These are phyloP conservation scores for Hydrozoanthus gracilis DNA, from an alignment of 92 coral and sea anemone genomes.

Conservation along the genomic window DNA sequence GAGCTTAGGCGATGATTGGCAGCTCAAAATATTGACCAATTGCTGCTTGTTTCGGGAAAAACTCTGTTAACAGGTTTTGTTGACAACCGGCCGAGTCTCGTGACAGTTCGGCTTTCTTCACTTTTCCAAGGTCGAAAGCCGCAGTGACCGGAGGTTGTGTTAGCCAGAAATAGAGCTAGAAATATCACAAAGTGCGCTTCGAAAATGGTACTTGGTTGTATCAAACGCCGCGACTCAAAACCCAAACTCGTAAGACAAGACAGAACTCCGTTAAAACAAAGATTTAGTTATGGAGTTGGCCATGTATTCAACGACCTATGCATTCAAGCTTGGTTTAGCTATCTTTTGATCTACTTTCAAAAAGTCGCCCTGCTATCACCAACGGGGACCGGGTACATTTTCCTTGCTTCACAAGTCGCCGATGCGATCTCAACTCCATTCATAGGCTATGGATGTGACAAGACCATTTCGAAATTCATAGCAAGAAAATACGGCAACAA, in stretches of 20 bases:
- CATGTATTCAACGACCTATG: constrained; percentile 92
- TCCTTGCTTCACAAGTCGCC: constrained; percentile 81
- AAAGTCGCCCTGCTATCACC: constrained; percentile 78
- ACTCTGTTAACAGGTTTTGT: constrained; percentile 14
- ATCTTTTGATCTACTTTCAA: constrained; percentile 79
- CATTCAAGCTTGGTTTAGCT: constrained; percentile 93
- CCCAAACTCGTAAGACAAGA: constrained; percentile 57
- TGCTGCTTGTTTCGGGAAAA: not conserved
- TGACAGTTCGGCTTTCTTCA: constrained; percentile 32
- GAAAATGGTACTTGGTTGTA: constrained; percentile 1
- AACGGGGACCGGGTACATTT: constrained; percentile 74
- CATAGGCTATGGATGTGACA: constrained; percentile 88
- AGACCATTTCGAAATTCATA: constrained; percentile 67
- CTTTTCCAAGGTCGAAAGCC: not conserved
- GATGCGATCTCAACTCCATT: constrained; percentile 87
- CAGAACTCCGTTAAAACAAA: constrained; percentile 81
- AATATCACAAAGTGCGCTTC: not conserved
- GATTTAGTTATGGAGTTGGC: constrained; percentile 84
- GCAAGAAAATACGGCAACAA: constrained; percentile 76
- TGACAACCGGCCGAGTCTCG: constrained; percentile 25
- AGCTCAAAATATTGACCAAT: constrained; percentile 1
- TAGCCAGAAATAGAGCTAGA: not conserved
- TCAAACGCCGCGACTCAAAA: constrained; percentile 32
- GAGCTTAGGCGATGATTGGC: constrained; percentile 25
- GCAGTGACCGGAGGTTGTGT: not conserved